Percentiles rank a stretch among this genome's conserved stretches.
Conservation (phyloP, 2,888 invertebrate genomes). For the Hypomecis punctinalis region DNA sequence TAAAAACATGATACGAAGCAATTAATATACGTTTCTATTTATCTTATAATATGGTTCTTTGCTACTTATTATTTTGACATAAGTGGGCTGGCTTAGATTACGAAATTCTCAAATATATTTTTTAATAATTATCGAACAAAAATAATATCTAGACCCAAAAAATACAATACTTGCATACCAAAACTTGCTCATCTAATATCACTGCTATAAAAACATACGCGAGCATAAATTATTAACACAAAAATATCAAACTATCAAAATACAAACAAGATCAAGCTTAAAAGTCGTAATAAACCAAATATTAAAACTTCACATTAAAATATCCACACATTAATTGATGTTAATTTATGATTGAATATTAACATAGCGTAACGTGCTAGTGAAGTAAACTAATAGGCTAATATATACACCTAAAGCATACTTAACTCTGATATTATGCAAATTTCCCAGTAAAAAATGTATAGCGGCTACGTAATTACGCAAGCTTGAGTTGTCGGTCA, state of each 20-base stretch:
- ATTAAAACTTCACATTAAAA: slow-evolving; percentile 14
- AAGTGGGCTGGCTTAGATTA: too few species aligned
- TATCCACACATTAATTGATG: slow-evolving; percentile 6
- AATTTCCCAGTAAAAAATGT: slow-evolving; percentile 43
- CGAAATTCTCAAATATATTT: too few species aligned
- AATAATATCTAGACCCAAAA: not conserved
- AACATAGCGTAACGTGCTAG: slow-evolving; percentile 24
- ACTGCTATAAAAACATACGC: not conserved
- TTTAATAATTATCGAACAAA: too few species aligned
- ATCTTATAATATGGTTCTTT: too few species aligned
- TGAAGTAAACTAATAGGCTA: slow-evolving; percentile 31
- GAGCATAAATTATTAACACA: not conserved
- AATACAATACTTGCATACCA: not conserved
- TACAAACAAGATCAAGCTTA: slow-evolving; percentile 12
- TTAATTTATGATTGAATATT: slow-evolving; percentile 20
- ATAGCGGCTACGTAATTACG: slow-evolving; percentile 35
- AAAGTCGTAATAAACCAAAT: not conserved
- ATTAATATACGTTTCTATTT: too few species aligned
- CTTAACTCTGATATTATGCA: slow-evolving; percentile 44
- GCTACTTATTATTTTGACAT: too few species aligned
- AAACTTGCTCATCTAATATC: too few species aligned
- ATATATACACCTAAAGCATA: slow-evolving; percentile 19
- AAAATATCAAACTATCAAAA: not conserved
- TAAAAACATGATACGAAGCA: too few species aligned
- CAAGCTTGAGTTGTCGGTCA: slow-evolving; percentile 42